Evolutionary conservation across 2,113 vertebrate genomes (phyloP).

Genomic region (Mirza zaza): DNA sequence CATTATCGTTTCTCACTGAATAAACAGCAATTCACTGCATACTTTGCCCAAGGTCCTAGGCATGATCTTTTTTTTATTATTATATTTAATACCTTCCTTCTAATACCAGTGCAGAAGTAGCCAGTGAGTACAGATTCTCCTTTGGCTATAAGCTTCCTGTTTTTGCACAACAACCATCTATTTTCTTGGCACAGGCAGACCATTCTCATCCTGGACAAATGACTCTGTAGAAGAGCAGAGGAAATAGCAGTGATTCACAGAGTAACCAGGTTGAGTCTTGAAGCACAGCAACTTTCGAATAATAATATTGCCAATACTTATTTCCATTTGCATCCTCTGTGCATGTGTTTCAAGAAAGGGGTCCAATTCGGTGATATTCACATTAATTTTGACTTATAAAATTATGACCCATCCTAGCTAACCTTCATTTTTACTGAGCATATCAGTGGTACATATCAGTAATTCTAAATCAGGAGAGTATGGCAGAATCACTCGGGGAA

Average conservation of each 20-base stretch:
- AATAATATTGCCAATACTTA: background rate
- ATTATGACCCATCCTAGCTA: background rate
- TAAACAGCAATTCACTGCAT: background rate
- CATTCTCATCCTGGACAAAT: conserved; percentile 17
- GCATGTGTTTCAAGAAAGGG: background rate
- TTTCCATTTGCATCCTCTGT: background rate
- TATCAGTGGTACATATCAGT: background rate
- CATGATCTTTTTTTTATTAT: background rate
- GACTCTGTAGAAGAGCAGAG: background rate
- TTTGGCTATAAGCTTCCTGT: conserved; percentile 25
- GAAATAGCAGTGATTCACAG: conserved; percentile 53
- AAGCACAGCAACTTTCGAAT: conserved; percentile 20
- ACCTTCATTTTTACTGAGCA: background rate
- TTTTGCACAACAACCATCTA: conserved; percentile 29
- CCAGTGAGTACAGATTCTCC: conserved; percentile 8
- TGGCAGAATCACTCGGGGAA: background rate
- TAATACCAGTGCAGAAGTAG: background rate
- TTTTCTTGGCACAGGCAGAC: conserved; percentile 56
- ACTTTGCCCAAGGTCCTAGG: background rate
- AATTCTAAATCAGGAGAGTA: background rate
- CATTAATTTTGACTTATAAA: background rate
- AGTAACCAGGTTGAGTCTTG: background rate
- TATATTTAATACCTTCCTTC: background rate
- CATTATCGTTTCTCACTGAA: background rate
- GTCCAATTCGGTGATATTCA: background rate